Evolutionary conservation across 2,888 invertebrate genomes (phyloP).

Genomic region (Glaucopsyche alexis): DNA sequence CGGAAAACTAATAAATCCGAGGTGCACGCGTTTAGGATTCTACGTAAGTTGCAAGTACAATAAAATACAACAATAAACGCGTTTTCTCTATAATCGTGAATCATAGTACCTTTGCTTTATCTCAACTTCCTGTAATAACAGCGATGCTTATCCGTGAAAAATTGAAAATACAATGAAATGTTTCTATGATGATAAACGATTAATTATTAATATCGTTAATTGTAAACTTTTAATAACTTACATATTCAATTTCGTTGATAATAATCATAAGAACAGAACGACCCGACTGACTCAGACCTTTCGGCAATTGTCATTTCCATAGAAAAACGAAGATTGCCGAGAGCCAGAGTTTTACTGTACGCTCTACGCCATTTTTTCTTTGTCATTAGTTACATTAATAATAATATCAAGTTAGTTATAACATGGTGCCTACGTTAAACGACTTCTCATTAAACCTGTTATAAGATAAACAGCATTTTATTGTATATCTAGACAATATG

Average conservation of each 20-base stretch:
- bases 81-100: slow-evolving; percentile 12
- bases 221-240: too few relatives aligned
- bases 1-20: slow-evolving; percentile 8
- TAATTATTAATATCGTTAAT: too few relatives aligned
- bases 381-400: background rate
- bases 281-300: too few relatives aligned
- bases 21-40: slow-evolving; percentile 15
- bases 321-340: too few relatives aligned
- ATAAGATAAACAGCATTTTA: too few relatives aligned
- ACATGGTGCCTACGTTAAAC: background rate
- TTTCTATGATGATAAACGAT: too few relatives aligned
- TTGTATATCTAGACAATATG: too few relatives aligned
- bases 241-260: too few relatives aligned
- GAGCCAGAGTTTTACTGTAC: background rate
- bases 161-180: too few relatives aligned
- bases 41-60: slow-evolving; percentile 16
- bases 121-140: background rate
- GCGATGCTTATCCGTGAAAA: background rate
- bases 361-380: background rate
- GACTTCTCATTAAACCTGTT: background rate
- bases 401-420: too few relatives aligned
- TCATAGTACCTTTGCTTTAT: background rate
- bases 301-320: too few relatives aligned
- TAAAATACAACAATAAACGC: background rate
- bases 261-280: too few relatives aligned